Base-by-base conservation (phyloP, 1,140 invertebrate genomes). In the Araneus ventricosus region DNA sequence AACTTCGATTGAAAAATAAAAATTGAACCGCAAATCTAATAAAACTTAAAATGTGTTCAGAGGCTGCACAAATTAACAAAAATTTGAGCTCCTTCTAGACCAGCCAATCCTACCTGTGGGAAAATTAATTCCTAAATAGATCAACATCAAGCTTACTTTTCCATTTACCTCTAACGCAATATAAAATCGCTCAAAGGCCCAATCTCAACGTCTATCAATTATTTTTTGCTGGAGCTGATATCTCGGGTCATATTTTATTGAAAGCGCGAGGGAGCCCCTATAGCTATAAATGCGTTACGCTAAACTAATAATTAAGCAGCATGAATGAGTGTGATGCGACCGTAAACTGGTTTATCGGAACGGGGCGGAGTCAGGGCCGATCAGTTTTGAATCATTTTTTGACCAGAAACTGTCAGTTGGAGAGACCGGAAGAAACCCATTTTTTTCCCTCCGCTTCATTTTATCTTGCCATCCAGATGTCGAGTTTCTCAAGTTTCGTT, bases 191-290 rank as follows among this genome's bases (percentile, higher is more conserved):
- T 67, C 10, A 27, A 27, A 67, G 61, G 61, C 8, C 27, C 27
- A 27, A 10, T 67, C 61, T 10, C 24, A n/a, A 22, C 27, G 24
- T 17, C 79, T 37, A 82, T 82, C 79, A 82, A 82, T 82, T 82
- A 82, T 41, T 67, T 10, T 24, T 27, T 67, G n/a, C 79, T 82
- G 30, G 17, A 7, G 37, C 34, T 82, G 79, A 82, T 37, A 24
- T 41, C 79, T 67, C n/a, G 34, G 79, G 79, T 82, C 79, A 82
- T 82, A 82, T 82, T 82, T 82, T 82, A 82, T 82, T 82, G 37
- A 82, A 82, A 82, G 79, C 20, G 79, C 34, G 34, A 82, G 34
- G 14, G 22, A 22, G 24, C 30, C 30, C 79, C 79, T 34, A 41
- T 22, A 82, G 79, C 41, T 34, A 82, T 82, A 41, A 82, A 82